A percentile compares a stretch with the other conserved stretches of the same genome.
Evolutionary conservation across 2,797 vertebrate species (phyloP).

Genomic region (Etheostoma perlongum): DNA sequence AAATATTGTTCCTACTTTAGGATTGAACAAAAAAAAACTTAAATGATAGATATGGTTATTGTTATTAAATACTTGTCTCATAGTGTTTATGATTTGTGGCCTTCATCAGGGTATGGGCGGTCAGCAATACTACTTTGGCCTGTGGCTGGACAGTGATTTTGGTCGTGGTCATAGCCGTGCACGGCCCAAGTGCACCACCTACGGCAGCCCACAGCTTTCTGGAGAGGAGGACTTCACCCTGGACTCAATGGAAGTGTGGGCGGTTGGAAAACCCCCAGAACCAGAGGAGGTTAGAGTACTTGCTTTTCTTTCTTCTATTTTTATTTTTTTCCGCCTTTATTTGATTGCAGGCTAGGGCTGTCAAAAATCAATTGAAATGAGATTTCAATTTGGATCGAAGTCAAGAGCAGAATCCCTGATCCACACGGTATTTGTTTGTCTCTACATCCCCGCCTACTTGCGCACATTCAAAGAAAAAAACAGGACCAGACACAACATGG

Average conservation of each 20-base stretch:
- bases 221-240: conserved; percentile 90
- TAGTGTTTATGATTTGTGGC: background rate
- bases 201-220: conserved; percentile 94
- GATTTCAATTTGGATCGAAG: too few relatives aligned
- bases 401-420: too few relatives aligned
- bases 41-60: background rate
- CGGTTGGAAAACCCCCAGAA: conserved; percentile 83
- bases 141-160: conserved; percentile 94
- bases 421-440: too few relatives aligned
- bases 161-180: conserved; percentile 94
- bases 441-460: too few relatives aligned
- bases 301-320: background rate
- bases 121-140: conserved; percentile 92
- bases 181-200: conserved; percentile 92
- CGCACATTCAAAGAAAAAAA: too few relatives aligned
- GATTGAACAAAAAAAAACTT: background rate
- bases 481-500: too few relatives aligned
- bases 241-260: conserved; percentile 94
- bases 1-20: background rate
- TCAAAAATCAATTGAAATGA: too few relatives aligned
- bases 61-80: too few relatives aligned
- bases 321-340: background rate
- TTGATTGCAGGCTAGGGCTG: background rate
- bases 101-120: conserved; percentile 93
- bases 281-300: conserved; percentile 50